phyloP scores from a whole-genome alignment of 1,140 invertebrate species.

The Tachypleus tridentatus region DNA sequence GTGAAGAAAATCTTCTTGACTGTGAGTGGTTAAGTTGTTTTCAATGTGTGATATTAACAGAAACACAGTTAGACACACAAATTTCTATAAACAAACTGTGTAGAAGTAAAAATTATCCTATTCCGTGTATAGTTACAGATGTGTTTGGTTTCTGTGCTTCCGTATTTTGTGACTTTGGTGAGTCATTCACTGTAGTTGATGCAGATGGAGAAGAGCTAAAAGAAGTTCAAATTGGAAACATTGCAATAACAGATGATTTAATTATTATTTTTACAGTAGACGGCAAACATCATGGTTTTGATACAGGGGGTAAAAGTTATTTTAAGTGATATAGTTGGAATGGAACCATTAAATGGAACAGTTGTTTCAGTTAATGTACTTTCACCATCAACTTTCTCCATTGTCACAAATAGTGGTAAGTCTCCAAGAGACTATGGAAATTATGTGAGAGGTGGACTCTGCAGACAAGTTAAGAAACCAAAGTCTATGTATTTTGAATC shows the following conservation, averaged over 20 bases:
- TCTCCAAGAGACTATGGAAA: background rate
- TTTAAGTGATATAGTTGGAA: background rate
- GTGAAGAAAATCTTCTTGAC: too few species aligned
- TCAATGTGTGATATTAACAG: background rate
- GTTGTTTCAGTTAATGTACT: background rate
- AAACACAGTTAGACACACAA: background rate
- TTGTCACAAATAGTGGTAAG: background rate
- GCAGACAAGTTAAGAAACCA: background rate
- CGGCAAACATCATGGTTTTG: background rate
- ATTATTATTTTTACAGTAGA: too few species aligned
- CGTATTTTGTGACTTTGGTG: background rate
- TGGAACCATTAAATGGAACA: background rate
- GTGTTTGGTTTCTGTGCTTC: background rate
- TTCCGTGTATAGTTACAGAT: background rate
- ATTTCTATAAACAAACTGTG: background rate
- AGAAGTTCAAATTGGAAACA: background rate
- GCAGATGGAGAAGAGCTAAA: background rate
- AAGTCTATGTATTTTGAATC: background rate
- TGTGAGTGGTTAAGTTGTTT: too few species aligned
- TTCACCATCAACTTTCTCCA: background rate
- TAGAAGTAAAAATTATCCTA: background rate
- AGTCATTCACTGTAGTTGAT: background rate
- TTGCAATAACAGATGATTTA: background rate
- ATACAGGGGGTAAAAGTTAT: background rate
- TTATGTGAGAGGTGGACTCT: background rate